These are phyloP conservation scores for Cryptotermes secundus DNA, from an alignment of 1,140 invertebrate genomes.

Conservation along the genomic window DNA sequence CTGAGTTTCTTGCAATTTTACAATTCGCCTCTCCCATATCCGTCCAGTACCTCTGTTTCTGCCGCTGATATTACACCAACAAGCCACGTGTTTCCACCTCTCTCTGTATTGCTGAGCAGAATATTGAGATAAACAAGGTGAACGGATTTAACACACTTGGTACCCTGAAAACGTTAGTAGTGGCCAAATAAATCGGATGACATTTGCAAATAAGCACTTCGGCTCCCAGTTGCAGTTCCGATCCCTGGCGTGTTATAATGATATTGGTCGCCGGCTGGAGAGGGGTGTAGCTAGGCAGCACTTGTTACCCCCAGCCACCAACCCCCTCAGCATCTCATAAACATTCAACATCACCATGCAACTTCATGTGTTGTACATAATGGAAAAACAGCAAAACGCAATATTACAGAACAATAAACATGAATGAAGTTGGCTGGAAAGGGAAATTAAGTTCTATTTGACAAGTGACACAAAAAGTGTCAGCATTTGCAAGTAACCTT, in stretches of 20 bases:
- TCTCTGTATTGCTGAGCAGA: background rate
- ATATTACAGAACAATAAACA: slow-evolving; percentile 25
- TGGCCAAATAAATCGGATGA: slow-evolving; percentile 23
- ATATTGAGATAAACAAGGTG: slow-evolving; percentile 13
- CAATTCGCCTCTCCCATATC: no score
- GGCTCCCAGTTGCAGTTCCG: background rate
- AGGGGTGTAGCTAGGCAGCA: background rate
- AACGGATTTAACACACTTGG: slow-evolving; percentile 1
- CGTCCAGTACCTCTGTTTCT: background rate
- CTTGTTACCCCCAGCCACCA: background rate
- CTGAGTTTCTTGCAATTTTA: background rate
- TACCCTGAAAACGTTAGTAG: background rate
- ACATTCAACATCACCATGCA: slow-evolving; percentile 10
- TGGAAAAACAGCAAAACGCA: slow-evolving; percentile 24
- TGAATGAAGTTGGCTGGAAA: background rate
- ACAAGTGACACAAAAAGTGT: background rate
- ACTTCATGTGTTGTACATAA: slow-evolving; percentile 1
- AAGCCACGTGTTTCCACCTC: background rate
- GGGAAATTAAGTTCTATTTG: background rate
- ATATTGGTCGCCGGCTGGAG: slow-evolving; percentile 15
- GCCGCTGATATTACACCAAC: background rate
- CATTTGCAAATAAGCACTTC: slow-evolving; percentile 26
- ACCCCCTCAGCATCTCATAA: slow-evolving; percentile 21
- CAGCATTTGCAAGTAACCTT: no score
- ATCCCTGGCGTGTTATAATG: slow-evolving; percentile 16